phyloP scores from a whole-genome alignment of 2,797 vertebrate genomes.

The Smutsia temminckii region DNA sequence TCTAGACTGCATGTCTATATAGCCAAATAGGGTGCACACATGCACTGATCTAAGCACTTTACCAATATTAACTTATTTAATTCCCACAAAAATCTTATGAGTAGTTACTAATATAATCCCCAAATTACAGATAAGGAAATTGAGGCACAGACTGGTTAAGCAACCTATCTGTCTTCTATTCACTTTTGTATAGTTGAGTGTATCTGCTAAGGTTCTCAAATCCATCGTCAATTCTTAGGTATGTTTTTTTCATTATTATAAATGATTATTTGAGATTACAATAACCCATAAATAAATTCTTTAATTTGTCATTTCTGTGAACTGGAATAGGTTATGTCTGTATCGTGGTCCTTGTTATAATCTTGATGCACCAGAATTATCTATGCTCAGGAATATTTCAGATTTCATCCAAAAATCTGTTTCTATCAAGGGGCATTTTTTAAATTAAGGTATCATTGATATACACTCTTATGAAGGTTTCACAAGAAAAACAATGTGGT shows the following conservation, averaged over 20 bases:
- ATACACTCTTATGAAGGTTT: no score
- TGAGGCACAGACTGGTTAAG: background rate
- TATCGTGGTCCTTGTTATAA: background rate
- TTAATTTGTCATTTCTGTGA: slow-evolving; percentile 13
- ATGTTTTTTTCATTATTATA: slow-evolving; percentile 25
- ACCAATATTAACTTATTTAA: slow-evolving; percentile 3
- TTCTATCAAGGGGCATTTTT: background rate
- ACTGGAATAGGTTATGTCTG: background rate
- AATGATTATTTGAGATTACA: background rate
- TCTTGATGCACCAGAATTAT: background rate
- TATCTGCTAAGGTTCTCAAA: background rate
- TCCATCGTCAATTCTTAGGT: background rate
- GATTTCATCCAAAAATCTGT: background rate
- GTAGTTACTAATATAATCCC: background rate
- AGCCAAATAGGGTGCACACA: background rate
- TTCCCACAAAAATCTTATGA: background rate
- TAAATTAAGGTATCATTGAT: background rate
- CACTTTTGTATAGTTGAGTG: background rate
- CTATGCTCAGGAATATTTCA: background rate
- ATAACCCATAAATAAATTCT: background rate
- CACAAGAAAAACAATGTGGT: no score
- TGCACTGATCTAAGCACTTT: background rate
- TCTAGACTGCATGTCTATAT: background rate
- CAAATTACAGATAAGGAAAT: background rate
- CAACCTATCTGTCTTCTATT: background rate